Evolutionary conservation across 2,113 vertebrate species (phyloP).

Genomic region (Cranoglanis bouderius): DNA sequence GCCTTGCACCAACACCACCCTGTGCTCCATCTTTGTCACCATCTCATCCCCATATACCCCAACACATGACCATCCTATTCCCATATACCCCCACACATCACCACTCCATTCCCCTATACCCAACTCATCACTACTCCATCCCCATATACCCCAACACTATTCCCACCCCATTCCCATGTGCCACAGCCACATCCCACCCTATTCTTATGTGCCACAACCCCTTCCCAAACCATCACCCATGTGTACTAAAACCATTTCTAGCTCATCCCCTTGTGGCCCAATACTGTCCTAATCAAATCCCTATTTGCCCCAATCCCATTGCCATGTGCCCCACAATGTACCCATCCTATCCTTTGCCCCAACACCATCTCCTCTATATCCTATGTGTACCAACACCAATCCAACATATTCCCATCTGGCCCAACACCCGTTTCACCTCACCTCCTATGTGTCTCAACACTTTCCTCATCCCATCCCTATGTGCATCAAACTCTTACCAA

Average conservation of each 20-base stretch:
- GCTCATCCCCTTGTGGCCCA: background rate
- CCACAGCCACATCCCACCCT: background rate
- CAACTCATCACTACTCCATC: background rate
- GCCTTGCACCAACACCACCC: background rate
- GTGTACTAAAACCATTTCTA: background rate
- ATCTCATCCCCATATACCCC: background rate
- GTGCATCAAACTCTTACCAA: no score
- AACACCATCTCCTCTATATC: no score
- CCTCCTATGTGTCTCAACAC: no score
- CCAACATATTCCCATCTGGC: no score
- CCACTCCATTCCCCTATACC: background rate
- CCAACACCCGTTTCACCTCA: no score
- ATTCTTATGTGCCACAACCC: background rate
- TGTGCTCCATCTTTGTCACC: background rate
- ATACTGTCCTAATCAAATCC: background rate
- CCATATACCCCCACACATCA: background rate
- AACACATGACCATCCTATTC: background rate
- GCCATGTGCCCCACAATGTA: background rate
- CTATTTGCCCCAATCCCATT: background rate
- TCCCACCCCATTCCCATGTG: background rate
- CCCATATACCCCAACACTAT: background rate
- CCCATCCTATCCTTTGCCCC: no score
- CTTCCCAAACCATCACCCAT: no score
- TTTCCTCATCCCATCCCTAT: background rate
- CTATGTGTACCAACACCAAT: no score